A percentile compares a stretch with the other conserved stretches of the same genome.
Evolutionary conservation across 2,113 vertebrate genomes (phyloP).

Genomic region (Montifringilla adamsi): DNA sequence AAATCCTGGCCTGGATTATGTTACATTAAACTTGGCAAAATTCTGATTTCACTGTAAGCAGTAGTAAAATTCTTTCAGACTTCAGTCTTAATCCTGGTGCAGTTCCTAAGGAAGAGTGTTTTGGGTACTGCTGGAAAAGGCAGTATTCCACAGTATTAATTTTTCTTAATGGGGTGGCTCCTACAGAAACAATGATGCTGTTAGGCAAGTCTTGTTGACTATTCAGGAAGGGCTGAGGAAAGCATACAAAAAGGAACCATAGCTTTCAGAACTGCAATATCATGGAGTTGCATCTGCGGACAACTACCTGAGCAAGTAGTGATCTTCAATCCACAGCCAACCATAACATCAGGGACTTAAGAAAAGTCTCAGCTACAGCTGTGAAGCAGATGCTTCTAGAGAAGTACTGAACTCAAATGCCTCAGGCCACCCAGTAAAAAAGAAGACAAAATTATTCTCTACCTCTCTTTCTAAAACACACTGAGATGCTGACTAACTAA

Average conservation of each 20-base stretch:
- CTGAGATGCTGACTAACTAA: neutral
- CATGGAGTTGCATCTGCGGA: neutral
- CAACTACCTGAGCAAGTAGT: neutral
- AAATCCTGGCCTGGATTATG: conserved; percentile 21
- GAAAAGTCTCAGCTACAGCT: neutral
- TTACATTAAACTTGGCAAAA: neutral
- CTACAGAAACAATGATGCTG: neutral
- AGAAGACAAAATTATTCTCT: neutral
- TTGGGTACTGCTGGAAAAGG: neutral
- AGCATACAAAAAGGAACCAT: neutral
- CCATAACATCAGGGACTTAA: neutral
- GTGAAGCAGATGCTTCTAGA: neutral
- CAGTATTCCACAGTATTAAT: neutral
- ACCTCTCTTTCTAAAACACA: neutral
- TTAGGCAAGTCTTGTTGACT: neutral
- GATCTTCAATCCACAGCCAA: neutral
- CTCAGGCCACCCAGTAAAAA: neutral
- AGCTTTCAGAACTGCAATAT: neutral
- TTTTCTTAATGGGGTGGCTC: neutral
- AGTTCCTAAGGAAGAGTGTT: neutral
- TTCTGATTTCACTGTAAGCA: neutral
- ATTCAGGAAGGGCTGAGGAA: neutral
- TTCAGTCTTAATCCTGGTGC: neutral
- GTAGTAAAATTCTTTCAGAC: neutral
- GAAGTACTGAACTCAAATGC: neutral